These are phyloP conservation scores for Pygoscelis antarcticus DNA, from an alignment of 2,113 vertebrate genomes.

Conservation along the genomic window DNA sequence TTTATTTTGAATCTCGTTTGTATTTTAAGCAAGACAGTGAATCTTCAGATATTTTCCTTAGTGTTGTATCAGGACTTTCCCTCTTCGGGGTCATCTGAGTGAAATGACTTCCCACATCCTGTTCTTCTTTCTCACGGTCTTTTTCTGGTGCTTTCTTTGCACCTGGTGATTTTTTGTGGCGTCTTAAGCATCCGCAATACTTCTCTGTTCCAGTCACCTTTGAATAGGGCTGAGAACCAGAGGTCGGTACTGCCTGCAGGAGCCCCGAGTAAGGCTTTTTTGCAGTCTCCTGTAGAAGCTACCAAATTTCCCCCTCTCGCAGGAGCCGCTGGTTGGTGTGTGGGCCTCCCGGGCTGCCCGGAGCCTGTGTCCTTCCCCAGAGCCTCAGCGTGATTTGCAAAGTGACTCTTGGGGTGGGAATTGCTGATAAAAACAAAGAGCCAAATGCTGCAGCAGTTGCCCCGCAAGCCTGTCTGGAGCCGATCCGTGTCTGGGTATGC, in stretches of 20 bases:
- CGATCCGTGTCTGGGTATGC: fast-evolving
- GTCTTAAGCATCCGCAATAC: neutral
- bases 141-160: neutral
- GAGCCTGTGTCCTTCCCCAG: neutral
- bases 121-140: neutral
- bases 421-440: neutral
- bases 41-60: neutral
- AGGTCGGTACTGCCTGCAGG: neutral
- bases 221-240: neutral
- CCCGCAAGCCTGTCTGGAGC: neutral
- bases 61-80: neutral
- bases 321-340: fast-evolving
- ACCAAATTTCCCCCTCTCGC: neutral
- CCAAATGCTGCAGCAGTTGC: neutral
- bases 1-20: neutral
- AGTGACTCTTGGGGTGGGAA: neutral
- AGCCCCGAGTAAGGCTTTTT: neutral
- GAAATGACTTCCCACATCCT: neutral
- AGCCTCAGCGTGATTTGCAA: neutral
- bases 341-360: neutral
- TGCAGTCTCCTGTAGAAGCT: neutral
- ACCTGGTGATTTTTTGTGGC: neutral
- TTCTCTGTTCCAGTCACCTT: neutral
- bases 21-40: neutral
- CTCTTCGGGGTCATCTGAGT: neutral